Evolutionary conservation across 1,140 invertebrate species (phyloP), one percentile per base, ranked within the genome.

Genomic region (Ooceraea biroi): DNA sequence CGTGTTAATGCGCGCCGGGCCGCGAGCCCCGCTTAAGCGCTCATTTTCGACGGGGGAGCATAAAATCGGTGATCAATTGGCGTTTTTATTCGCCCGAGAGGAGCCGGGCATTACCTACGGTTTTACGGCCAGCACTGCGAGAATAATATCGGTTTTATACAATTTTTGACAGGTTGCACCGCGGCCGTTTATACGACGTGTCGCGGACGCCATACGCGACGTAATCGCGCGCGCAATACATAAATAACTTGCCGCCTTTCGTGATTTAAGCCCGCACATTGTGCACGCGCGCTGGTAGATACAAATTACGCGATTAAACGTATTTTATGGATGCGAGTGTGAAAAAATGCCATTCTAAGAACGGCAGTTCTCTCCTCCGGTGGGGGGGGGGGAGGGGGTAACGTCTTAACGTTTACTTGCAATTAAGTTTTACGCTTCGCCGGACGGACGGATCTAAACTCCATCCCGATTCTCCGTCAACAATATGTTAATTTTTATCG

Each of bases 11-110:
- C 65, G 36, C 1, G 19, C 36, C 69, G 48, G 27, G 0, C 27
- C 17, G 44, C 55, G 55, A 3, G 46, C 10, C 50, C 50, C 48
- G 68, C 60, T 72, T 36, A 14, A 52, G 19, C 44, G 30, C n/a
- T 44, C 30, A 36, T 76, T 83, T 60, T 74, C 27, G 66, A 61
- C 74, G 60, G 44, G 22, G 22, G 68, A 22, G 57, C 74, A 84
- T 88, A 88, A 88, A 88, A 88, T 87, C n/a, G 61, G 12, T 87
- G 82, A 88, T 84, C 82, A 50, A 87, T 87, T 69, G 85, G 30
- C 82, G 68, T 87, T 88, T 88, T 88, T 84, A 88, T 87, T 84
- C 22, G 60, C 36, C 14, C 71, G n/a, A 5, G 27, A 48, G 17
- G 44, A 76, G 72, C 22, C 36, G 46, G 78, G 46, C 48, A 55